Percentiles rank a stretch among this genome's conserved stretches.
Evolutionary conservation across 1,140 invertebrate species (phyloP).

Genomic region (Meloidogyne hapla): DNA sequence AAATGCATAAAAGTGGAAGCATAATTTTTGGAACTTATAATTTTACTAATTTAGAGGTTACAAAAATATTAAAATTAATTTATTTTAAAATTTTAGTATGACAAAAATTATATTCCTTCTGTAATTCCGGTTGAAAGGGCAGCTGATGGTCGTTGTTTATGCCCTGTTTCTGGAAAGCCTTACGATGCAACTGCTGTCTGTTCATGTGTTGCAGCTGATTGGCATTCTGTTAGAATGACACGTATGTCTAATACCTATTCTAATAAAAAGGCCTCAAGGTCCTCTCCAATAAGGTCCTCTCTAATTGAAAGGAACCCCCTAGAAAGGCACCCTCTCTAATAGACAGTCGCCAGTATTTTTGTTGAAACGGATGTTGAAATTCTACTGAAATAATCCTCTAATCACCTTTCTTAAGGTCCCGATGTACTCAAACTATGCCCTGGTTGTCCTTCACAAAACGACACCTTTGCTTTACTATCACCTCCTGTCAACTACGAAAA

Average conservation of each 20-base stretch:
- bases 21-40: slow-evolving; percentile 58
- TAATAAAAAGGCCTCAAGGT: neutral
- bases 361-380: too few relatives aligned
- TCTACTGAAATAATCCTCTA: too few relatives aligned
- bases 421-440: slow-evolving; percentile 12
- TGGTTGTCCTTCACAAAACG: slow-evolving; percentile 1
- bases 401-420: slow-evolving; percentile 19
- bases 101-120: slow-evolving; percentile 57
- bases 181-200: slow-evolving; percentile 58
- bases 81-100: slow-evolving; percentile 30
- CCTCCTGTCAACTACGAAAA: slow-evolving; percentile 14
- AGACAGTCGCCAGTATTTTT: too few relatives aligned
- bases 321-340: too few relatives aligned
- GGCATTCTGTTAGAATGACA: slow-evolving; percentile 47
- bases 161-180: slow-evolving; percentile 53
- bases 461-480: slow-evolving; percentile 1
- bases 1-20: slow-evolving; percentile 45
- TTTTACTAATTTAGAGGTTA: slow-evolving; percentile 57
- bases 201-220: slow-evolving; percentile 61
- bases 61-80: neutral
- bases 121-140: slow-evolving; percentile 60
- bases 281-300: too few relatives aligned
- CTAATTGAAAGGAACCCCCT: too few relatives aligned
- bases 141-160: slow-evolving; percentile 58
- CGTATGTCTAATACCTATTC: slow-evolving; percentile 34